These are phyloP conservation scores for Nycteola revayana DNA, from an alignment of 2,888 invertebrate species.

Conservation along the genomic window DNA sequence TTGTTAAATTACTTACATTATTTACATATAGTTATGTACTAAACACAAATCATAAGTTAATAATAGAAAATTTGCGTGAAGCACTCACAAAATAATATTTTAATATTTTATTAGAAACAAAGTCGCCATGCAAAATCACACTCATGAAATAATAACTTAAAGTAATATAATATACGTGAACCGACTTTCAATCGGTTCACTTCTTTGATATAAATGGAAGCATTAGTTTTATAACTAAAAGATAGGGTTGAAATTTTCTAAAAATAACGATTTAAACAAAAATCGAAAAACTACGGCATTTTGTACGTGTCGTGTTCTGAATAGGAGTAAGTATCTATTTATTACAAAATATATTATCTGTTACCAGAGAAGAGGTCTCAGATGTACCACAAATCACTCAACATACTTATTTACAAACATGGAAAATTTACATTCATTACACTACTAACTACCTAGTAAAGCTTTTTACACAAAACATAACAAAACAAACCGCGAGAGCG, in stretches of 20 bases:
- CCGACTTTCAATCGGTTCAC: constrained; percentile 76
- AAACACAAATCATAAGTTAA: constrained; percentile 71
- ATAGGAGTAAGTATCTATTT: constrained; percentile 34
- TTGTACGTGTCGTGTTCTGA: constrained; percentile 47
- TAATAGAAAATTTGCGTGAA: constrained; percentile 60
- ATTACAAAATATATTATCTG: constrained; percentile 32
- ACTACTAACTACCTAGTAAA: constrained; percentile 73
- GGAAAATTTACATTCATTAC: constrained; percentile 61
- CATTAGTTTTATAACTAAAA: constrained; percentile 76
- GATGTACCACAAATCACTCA: constrained; percentile 58
- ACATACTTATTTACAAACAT: constrained; percentile 73
- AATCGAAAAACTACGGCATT: constrained; percentile 35
- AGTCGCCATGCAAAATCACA: constrained; percentile 79
- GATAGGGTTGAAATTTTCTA: constrained; percentile 50
- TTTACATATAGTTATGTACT: constrained; percentile 63
- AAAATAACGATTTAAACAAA: constrained; percentile 35
- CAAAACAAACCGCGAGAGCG: constrained; percentile 60
- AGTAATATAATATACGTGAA: constrained; percentile 69
- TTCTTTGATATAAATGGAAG: constrained; percentile 82
- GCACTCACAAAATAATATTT: constrained; percentile 59
- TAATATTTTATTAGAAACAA: constrained; percentile 67
- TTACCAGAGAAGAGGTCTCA: constrained; percentile 24
- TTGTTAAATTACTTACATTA: constrained; percentile 64
- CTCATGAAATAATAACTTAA: constrained; percentile 69
- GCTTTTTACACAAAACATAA: constrained; percentile 79